phyloP scores from a whole-genome alignment of 2,888 invertebrate genomes.

The Isoperla grammatica region DNA sequence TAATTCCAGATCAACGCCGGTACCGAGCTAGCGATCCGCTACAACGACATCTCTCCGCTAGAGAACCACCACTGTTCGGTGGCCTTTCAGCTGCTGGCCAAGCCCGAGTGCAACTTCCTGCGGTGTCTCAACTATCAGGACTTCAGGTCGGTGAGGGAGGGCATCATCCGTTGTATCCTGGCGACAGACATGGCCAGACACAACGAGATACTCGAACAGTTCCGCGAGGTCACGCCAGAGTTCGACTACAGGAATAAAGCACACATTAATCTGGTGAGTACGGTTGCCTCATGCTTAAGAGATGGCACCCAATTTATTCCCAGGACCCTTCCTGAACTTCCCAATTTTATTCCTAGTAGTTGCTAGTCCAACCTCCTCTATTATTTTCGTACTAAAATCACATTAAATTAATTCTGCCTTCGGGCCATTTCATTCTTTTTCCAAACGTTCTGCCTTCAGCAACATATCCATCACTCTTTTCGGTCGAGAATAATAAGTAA shows the following conservation, averaged over 20 bases:
- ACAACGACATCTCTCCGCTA: slow-evolving; percentile 79
- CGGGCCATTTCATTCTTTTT: too few relatives aligned
- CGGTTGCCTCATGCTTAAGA: too few relatives aligned
- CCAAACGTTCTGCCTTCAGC: too few relatives aligned
- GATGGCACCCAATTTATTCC: background rate
- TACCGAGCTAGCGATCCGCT: slow-evolving; percentile 74
- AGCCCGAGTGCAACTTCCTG: slow-evolving; percentile 75
- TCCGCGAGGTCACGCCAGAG: slow-evolving; percentile 57
- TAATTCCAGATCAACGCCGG: slow-evolving; percentile 77
- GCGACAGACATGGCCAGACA: slow-evolving; percentile 76
- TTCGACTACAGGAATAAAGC: slow-evolving; percentile 64
- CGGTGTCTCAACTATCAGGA: slow-evolving; percentile 52
- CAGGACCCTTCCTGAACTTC: too few relatives aligned
- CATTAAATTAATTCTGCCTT: too few relatives aligned
- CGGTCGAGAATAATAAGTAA: background rate
- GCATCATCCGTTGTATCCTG: slow-evolving; percentile 70
- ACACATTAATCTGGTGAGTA: slow-evolving; percentile 66
- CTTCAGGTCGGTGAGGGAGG: slow-evolving; percentile 60
- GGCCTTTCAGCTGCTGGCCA: slow-evolving; percentile 71
- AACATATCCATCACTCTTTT: too few relatives aligned
- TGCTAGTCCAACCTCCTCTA: too few relatives aligned
- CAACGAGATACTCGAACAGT: slow-evolving; percentile 69
- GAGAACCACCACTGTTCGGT: slow-evolving; percentile 85
- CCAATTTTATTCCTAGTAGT: too few relatives aligned
- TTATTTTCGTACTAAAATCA: too few relatives aligned